Evolutionary conservation across 2,888 invertebrate species (phyloP).

Genomic region (Catocala sponsa): DNA sequence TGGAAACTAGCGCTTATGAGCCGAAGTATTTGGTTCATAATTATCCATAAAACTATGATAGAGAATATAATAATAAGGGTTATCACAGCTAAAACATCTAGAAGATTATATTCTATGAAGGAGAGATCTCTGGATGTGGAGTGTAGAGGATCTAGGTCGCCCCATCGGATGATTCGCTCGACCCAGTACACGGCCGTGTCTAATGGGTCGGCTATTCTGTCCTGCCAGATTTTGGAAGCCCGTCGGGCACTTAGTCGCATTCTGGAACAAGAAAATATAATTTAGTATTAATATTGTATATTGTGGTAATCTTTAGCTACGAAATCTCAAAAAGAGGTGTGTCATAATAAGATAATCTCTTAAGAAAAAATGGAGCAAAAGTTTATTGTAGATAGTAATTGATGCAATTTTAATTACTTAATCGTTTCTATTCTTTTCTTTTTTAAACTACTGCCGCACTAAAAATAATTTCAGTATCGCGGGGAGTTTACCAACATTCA

Average conservation of each 20-base stretch:
- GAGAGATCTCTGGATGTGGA: slow-evolving; percentile 69
- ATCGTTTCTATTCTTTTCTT: too few relatives aligned
- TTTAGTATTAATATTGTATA: neutral
- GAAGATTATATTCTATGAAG: slow-evolving; percentile 66
- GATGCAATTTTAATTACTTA: too few relatives aligned
- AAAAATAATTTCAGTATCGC: too few relatives aligned
- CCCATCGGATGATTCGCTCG: slow-evolving; percentile 86
- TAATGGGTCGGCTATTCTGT: slow-evolving; percentile 83
- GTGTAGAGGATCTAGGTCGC: slow-evolving; percentile 67
- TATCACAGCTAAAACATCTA: slow-evolving; percentile 72
- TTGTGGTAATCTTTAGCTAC: too few relatives aligned
- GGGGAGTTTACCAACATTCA: too few relatives aligned
- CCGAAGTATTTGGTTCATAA: slow-evolving; percentile 60
- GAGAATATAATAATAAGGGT: slow-evolving; percentile 55
- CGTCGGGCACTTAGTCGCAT: slow-evolving; percentile 76
- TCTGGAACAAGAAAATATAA: slow-evolving; percentile 61
- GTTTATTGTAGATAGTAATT: too few relatives aligned
- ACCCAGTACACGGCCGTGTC: slow-evolving; percentile 88
- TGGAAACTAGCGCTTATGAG: slow-evolving; percentile 60
- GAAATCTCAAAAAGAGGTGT: too few relatives aligned
- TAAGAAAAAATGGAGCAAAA: too few relatives aligned
- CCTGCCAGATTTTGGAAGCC: slow-evolving; percentile 84
- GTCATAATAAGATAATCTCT: too few relatives aligned
- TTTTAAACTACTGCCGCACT: too few relatives aligned
- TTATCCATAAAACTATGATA: slow-evolving; percentile 56